These are phyloP conservation scores for Coleophora flavipennella DNA, from an alignment of 2,888 invertebrate species.

Conservation along the genomic window DNA sequence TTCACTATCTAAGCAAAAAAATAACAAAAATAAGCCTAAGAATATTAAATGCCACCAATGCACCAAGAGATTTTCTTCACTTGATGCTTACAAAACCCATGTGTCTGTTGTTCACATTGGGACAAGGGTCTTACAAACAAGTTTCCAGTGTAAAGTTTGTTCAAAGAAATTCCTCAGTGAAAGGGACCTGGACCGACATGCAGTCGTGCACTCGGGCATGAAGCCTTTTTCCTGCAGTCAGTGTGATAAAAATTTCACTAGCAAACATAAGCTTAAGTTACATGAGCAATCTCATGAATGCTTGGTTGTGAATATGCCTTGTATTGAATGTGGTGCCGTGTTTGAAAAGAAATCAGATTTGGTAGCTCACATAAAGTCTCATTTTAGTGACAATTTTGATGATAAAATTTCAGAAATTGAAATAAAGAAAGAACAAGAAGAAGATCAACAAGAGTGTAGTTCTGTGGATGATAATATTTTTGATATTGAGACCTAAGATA, in stretches of 20 bases:
- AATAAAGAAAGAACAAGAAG: constrained; percentile 47
- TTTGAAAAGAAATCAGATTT: constrained; percentile 74
- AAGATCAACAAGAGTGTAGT: constrained; percentile 28
- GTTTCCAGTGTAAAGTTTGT: constrained; percentile 77
- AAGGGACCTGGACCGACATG: constrained; percentile 79
- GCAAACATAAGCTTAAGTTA: constrained; percentile 78
- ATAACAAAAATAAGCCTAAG: constrained; percentile 57
- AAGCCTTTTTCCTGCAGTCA: constrained; percentile 78
- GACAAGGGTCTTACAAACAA: constrained; percentile 74
- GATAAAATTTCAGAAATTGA: constrained; percentile 44
- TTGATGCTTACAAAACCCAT: constrained; percentile 68
- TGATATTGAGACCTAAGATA: constrained; percentile 50
- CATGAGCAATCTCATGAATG: constrained; percentile 78
- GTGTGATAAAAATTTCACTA: constrained; percentile 78
- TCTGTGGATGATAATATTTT: constrained; percentile 52
- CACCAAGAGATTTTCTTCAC: constrained; percentile 62
- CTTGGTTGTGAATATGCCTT: constrained; percentile 73
- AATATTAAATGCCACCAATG: constrained; percentile 69
- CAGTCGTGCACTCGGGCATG: constrained; percentile 76
- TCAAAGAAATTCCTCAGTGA: constrained; percentile 78
- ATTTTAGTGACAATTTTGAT: constrained; percentile 65
- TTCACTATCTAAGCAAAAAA: constrained; percentile 47
- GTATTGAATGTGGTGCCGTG: constrained; percentile 74
- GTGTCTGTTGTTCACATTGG: constrained; percentile 66
- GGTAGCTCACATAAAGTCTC: constrained; percentile 73